A percentile compares a stretch with the other conserved stretches of the same genome.
Evolutionary conservation across 2,113 vertebrate genomes (phyloP).

Genomic region (Polypterus senegalus): DNA sequence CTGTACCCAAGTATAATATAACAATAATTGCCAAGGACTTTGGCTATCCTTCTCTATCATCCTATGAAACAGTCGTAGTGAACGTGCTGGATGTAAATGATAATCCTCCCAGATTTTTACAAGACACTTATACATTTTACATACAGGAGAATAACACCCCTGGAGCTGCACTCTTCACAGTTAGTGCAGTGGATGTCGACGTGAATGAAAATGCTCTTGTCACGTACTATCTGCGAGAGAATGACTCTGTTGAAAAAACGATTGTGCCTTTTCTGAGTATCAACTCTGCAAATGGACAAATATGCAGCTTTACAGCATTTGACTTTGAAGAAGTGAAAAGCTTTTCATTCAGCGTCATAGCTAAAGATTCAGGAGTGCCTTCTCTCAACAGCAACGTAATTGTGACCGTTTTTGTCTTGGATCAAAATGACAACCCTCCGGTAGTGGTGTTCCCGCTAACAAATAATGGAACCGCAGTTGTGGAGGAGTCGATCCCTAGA

Average conservation of each 20-base stretch:
- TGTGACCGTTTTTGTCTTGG: constrained; percentile 31
- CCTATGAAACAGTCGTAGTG: constrained; percentile 31
- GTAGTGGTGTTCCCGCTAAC: constrained; percentile 28
- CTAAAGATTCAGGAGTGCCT: constrained; percentile 26
- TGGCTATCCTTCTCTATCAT: constrained; percentile 27
- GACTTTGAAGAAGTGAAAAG: constrained; percentile 29
- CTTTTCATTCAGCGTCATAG: constrained; percentile 22
- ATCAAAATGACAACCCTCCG: constrained; percentile 34
- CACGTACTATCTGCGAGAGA: constrained; percentile 30
- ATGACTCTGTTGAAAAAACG: not conserved
- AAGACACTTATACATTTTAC: constrained; percentile 28
- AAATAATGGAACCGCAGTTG: constrained; percentile 26
- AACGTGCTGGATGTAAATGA: constrained; percentile 45
- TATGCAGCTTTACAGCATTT: constrained; percentile 25
- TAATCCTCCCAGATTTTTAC: too few relatives aligned
- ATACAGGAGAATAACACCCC: constrained; percentile 35
- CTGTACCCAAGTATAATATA: not conserved
- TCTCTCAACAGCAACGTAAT: constrained; percentile 25
- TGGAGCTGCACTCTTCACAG: constrained; percentile 30
- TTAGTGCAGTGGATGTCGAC: constrained; percentile 34
- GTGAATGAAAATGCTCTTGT: constrained; percentile 35
- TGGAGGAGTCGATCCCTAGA: constrained; percentile 23
- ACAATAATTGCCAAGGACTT: constrained; percentile 37
- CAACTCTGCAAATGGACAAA: constrained; percentile 26
- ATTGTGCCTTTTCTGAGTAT: constrained; percentile 18